Percentiles rank a stretch among this genome's conserved stretches.
These are phyloP conservation scores for Chitala chitala DNA, from an alignment of 2,113 vertebrate genomes.

Conservation along the genomic window DNA sequence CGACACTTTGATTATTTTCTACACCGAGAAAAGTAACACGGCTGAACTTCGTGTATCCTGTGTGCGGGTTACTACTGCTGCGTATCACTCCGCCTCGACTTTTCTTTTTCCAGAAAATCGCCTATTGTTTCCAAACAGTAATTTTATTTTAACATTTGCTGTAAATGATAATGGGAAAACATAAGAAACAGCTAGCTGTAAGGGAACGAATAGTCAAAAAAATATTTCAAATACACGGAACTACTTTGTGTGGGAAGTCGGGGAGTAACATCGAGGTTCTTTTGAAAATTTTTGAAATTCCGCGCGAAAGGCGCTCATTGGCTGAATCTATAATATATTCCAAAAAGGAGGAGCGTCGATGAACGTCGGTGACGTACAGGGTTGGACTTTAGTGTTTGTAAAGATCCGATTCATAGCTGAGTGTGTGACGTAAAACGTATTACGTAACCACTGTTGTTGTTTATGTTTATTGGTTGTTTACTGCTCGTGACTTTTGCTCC, in stretches of 20 bases:
- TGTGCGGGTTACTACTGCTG: too few relatives aligned
- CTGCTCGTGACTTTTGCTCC: too few relatives aligned
- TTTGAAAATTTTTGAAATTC: slow-evolving; percentile 66
- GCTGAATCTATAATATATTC: slow-evolving; percentile 20
- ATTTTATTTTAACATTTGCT: too few relatives aligned
- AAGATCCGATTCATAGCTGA: too few relatives aligned
- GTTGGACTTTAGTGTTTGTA: too few relatives aligned
- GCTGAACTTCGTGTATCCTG: neutral
- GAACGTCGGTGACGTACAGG: slow-evolving; percentile 30
- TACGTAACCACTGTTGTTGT: too few relatives aligned
- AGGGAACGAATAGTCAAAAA: fast-evolving
- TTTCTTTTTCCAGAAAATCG: neutral
- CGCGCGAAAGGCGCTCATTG: slow-evolving; percentile 65
- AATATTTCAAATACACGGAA: slow-evolving; percentile 14
- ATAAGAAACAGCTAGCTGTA: neutral
- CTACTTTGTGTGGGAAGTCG: slow-evolving; percentile 57
- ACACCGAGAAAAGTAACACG: neutral
- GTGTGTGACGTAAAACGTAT: too few relatives aligned
- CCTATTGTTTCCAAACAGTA: too few relatives aligned
- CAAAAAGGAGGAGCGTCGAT: slow-evolving; percentile 54
- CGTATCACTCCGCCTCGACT: slow-evolving; percentile 55
- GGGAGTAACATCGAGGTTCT: slow-evolving; percentile 35
- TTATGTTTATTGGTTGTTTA: too few relatives aligned
- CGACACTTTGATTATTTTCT: neutral
- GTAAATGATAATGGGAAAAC: neutral